phyloP scores from a whole-genome alignment of 2,888 invertebrate genomes.

The Dinocampus coccinellae region DNA sequence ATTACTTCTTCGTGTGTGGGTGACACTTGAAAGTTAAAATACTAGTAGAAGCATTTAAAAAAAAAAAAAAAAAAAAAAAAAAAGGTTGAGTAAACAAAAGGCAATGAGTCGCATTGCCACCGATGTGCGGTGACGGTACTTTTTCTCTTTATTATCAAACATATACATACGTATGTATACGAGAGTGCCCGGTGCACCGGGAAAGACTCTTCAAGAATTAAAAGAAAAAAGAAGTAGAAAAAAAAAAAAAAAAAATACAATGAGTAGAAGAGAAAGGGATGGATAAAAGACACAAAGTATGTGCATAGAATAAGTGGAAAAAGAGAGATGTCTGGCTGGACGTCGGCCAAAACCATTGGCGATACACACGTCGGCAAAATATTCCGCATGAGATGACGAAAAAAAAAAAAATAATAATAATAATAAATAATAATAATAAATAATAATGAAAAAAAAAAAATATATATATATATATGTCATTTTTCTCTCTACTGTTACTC shows the following conservation, averaged over 20 bases:
- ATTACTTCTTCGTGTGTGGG: not conserved
- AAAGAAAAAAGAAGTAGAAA: no score
- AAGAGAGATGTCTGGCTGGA: conserved; percentile 37
- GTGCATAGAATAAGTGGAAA: conserved; percentile 1
- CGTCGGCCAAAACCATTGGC: conserved; percentile 41
- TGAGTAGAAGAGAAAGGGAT: not conserved
- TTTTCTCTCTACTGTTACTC: not conserved
- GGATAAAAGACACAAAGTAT: not conserved
- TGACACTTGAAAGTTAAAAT: not conserved
- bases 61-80: not conserved
- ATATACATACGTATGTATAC: not conserved
- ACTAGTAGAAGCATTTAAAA: not conserved
- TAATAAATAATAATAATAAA: no score
- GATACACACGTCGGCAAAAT: conserved; percentile 42
- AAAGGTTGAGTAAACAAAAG: not conserved
- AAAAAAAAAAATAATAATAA: not conserved
- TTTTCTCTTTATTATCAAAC: not conserved
- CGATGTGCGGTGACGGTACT: conserved; percentile 1
- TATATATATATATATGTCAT: no score
- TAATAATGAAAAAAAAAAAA: not conserved
- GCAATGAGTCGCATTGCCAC: not conserved
- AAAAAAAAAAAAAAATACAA: conserved; percentile 1
- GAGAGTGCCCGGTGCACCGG: not conserved
- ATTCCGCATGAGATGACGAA: conserved; percentile 36
- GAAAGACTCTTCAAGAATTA: not conserved